Conservation (phyloP, 2,113 vertebrate species). For the Orientallactaga bullata region DNA sequence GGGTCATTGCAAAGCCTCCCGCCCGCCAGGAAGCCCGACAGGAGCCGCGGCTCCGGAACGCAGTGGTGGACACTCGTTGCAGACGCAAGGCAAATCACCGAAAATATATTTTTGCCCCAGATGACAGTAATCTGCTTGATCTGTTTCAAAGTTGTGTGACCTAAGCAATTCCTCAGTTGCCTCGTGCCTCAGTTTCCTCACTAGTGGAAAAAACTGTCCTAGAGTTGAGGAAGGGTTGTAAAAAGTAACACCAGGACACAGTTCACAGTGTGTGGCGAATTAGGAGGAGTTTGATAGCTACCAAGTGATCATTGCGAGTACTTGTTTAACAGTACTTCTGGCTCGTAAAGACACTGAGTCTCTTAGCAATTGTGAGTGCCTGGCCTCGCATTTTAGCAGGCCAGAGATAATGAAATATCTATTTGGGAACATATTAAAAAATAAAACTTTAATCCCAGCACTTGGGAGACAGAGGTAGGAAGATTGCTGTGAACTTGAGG, state of each 20-base stretch:
- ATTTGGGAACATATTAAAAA: background rate
- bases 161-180: background rate
- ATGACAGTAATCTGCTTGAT: background rate
- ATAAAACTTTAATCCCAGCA: no score
- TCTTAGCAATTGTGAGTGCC: background rate
- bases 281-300: background rate
- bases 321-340: background rate
- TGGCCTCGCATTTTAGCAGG: background rate
- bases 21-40: fast-evolving
- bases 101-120: background rate
- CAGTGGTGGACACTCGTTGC: background rate
- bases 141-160: background rate
- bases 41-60: background rate
- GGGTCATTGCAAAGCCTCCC: no score
- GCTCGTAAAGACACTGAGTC: background rate
- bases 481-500: no score
- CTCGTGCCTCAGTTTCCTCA: background rate
- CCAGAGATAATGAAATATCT: background rate
- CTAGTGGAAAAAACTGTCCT: background rate
- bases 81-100: no score
- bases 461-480: no score
- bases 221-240: background rate
- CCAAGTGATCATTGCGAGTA: background rate
- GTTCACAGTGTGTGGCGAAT: background rate
- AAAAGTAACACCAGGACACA: background rate